Evolutionary conservation across 2,113 vertebrate genomes (phyloP).

Genomic region (Phyllostomus hastatus): DNA sequence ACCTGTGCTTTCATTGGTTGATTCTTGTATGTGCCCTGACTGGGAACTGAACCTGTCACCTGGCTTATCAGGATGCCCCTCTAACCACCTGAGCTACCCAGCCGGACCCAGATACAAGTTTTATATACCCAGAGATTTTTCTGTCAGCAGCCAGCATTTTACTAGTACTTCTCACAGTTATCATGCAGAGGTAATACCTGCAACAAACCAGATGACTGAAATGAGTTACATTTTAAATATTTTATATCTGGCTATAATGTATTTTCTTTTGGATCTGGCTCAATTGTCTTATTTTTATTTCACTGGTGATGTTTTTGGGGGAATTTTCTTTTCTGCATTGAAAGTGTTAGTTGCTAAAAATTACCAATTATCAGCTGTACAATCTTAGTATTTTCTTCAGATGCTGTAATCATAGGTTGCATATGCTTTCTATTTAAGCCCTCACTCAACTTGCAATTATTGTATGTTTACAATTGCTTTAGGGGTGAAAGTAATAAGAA

Average conservation of each 20-base stretch:
- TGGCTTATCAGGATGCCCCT: no score
- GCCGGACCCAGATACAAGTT: not conserved
- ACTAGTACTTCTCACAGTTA: not conserved
- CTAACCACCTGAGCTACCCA: no score
- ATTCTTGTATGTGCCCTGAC: no score
- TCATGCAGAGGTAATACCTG: not conserved
- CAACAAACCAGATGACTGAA: not conserved
- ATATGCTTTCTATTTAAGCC: not conserved
- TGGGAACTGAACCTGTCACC: no score
- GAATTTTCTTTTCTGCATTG: conserved; percentile 1
- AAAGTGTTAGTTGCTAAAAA: conserved; percentile 21
- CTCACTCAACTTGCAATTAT: not conserved
- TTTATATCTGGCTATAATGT: not conserved
- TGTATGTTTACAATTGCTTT: not conserved
- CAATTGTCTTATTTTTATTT: conserved; percentile 25
- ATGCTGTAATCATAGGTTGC: not conserved
- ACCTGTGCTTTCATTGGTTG: no score
- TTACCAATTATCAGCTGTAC: not conserved
- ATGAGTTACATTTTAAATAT: conserved; percentile 19
- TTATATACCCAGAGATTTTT: not conserved
- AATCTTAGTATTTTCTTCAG: conserved; percentile 7
- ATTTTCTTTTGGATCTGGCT: conserved; percentile 38
- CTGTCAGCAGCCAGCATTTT: not conserved
- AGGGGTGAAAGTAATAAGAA: not conserved
- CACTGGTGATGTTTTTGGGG: not conserved